These are phyloP conservation scores for Heliconius eleuchia DNA, from an alignment of 1,140 invertebrate genomes.

Conservation along the genomic window DNA sequence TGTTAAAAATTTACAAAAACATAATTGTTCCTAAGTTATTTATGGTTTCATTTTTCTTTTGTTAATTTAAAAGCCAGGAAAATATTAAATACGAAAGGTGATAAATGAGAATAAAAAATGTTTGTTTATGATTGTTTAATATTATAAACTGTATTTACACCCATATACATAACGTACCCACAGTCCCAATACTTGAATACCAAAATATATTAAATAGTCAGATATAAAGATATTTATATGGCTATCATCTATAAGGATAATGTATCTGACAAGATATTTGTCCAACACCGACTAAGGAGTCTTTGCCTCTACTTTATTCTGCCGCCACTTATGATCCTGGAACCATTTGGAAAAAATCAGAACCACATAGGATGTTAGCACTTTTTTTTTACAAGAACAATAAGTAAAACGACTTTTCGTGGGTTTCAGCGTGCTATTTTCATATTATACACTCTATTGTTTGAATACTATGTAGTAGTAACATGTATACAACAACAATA, in stretches of 20 bases:
- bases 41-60: conserved; percentile 22
- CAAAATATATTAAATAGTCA: conserved; percentile 67
- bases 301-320: conserved; percentile 70
- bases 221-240: conserved; percentile 39
- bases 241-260: not conserved
- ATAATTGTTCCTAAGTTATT: conserved; percentile 34
- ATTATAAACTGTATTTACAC: conserved; percentile 55
- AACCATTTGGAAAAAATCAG: conserved; percentile 45
- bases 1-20: conserved; percentile 21
- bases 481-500: not conserved
- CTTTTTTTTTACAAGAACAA: not conserved
- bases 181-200: conserved; percentile 60
- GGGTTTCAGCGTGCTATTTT: not conserved
- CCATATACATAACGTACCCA: conserved; percentile 50
- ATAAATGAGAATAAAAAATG: conserved; percentile 29
- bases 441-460: not conserved
- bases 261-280: conserved; percentile 22
- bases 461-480: not conserved
- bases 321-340: conserved; percentile 77
- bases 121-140: conserved; percentile 41
- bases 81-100: conserved; percentile 29
- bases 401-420: conserved; percentile 6
- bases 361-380: not conserved
- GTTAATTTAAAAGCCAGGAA: conserved; percentile 13
- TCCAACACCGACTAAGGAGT: conserved; percentile 48